Evolutionary conservation across 2,113 vertebrate species (phyloP), one percentile per base, ranked within the genome.

Genomic region (Coregonus clupeaformis): DNA sequence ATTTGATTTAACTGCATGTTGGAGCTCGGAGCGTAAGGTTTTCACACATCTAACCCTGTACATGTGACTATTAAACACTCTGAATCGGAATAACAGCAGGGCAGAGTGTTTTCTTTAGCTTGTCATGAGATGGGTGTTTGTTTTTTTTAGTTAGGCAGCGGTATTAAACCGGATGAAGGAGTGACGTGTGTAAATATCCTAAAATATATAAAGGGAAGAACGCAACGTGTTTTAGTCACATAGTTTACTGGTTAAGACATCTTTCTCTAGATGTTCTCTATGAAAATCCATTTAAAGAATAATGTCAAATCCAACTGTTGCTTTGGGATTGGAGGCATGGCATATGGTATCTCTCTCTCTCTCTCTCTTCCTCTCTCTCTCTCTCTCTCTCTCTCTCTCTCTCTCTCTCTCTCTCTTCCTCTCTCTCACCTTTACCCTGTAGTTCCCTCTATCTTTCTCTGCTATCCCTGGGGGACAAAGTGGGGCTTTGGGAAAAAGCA

Each of bases 271-370:
- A 66, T 63, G 27, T 68, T 65, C 7, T 65, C 6, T 65, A n/a
- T 3, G 22, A n/a, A 25, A 24, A 16, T 63, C 3, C 3, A 16
- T 14, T 59, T 14, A 11, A n/a, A 59, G 14, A 59, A 59, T 18
- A 59, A n/a, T 65, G 22, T 45, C 0, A 30, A 1, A 14, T 4
- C 3, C 3, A 55, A 55, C 52, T 55, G 18, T 55, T 45, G 42
- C 42, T 11, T 55, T 55, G 52, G 52, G 52, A 16, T 18, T 16
- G 52, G 52, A 55, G 52, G 18, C 3, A 55, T 55, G 45, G 25
- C 73, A 76, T 80, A 73, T 80, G 76, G 74, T 73, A 69, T 67
- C 69, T 65, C 75, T 70, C 42, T 55, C 16, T 65, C 64, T 52
- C 47, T 52, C 47, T 52, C 18, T 57, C 16, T 57, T 6, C 1